phyloP scores from a whole-genome alignment of 92 coral and sea anemone species.

The Virgularia gustaviana region DNA sequence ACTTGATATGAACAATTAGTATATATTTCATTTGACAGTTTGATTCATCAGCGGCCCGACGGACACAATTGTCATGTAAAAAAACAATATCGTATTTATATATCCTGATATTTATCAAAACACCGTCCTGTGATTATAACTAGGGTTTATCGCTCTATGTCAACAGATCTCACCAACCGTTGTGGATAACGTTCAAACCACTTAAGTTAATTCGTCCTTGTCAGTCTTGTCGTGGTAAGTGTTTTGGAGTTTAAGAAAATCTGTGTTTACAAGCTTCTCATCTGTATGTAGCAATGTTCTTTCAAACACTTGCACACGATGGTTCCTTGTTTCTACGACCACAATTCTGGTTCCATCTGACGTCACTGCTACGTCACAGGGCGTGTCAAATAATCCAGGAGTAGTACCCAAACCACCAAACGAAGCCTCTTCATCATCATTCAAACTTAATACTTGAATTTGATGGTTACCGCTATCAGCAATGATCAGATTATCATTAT shows the following conservation, averaged over 20 bases:
- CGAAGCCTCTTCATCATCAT: slow-evolving; percentile 60
- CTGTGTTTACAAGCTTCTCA: not conserved
- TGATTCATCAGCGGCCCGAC: too few relatives aligned
- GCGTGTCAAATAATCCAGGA: slow-evolving; percentile 84
- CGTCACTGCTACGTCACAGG: slow-evolving; percentile 78
- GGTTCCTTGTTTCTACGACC: slow-evolving; percentile 79
- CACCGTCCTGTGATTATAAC: too few relatives aligned
- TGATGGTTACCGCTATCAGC: slow-evolving; percentile 86
- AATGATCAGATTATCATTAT: slow-evolving; percentile 61
- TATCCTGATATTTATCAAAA: too few relatives aligned
- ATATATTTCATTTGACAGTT: too few relatives aligned
- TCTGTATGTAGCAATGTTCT: not conserved
- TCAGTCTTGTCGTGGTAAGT: not conserved
- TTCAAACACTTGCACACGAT: slow-evolving; percentile 72
- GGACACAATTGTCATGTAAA: too few relatives aligned
- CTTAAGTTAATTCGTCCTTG: too few relatives aligned
- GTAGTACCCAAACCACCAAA: slow-evolving; percentile 92
- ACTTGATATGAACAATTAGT: too few relatives aligned
- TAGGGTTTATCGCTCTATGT: too few relatives aligned
- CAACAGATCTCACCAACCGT: too few relatives aligned
- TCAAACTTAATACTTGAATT: slow-evolving; percentile 68
- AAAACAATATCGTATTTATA: too few relatives aligned
- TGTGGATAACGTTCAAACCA: too few relatives aligned
- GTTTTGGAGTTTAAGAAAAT: not conserved
- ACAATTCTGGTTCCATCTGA: slow-evolving; percentile 79